Base-by-base conservation (phyloP, 2,888 invertebrate genomes). In the Diloba caeruleocephala region DNA sequence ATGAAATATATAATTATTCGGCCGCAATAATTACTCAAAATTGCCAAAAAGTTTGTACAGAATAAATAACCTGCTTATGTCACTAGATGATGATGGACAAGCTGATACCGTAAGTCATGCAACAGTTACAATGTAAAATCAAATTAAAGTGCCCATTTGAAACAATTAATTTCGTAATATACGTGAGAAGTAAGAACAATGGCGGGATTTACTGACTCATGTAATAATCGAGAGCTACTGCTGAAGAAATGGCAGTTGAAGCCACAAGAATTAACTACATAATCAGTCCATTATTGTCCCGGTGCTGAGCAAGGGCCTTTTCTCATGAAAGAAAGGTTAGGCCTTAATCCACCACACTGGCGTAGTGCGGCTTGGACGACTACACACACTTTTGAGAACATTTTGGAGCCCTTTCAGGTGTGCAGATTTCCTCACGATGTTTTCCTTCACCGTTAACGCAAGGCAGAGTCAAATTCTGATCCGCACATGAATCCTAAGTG, bases 161-260 rank as follows among this genome's bases (percentile, higher is more conserved):
- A 64, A 71, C 53, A 68, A 73, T 71, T 66, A 75, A 65, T 74
- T 63, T 69, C 52, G 55, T 59, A 63, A 74, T 61, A 62, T 51
- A 72, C 66, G 73, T 76, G 75, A 59, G 75, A 76, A 67, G 41
- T 44, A 37, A 15, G 26, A 39, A 76, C 77, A 76, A 76, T 76
- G 36, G 71, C 15, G 36, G 53, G 57, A 65, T 62, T 60, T 38
- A 62, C 65, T 56, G 58, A 65, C 42, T 59, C 61, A 67, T 38
- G 49, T 61, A 62, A 70, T 76, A 43, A 55, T 49, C 53, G 41
- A 37, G 31, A 54, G 52, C 28, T 39, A 23, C 36, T 21, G 31
- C 26, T 50, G 15, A 50, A 59, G 44, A 63, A 51, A 69, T 62
- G 29, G 31, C 19, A 17, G 48, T 56, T 56, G 15, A 9, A 37